Evolutionary conservation across 2,888 invertebrate species (phyloP).

Genomic region (Scotopteryx bipunctaria): DNA sequence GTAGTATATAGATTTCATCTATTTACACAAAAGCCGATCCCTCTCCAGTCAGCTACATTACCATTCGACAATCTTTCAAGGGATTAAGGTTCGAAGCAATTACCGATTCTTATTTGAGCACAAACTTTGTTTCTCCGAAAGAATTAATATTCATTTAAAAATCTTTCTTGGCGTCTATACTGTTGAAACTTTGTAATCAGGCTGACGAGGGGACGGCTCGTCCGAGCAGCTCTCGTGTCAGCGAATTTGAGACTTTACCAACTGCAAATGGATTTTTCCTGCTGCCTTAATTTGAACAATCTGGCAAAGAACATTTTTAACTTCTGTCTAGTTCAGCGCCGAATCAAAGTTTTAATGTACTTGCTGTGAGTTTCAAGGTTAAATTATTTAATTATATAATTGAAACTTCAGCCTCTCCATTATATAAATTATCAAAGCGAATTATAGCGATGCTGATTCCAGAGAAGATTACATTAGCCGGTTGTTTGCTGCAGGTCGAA

Average conservation of each 20-base stretch:
- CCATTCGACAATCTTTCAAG: constrained; percentile 54
- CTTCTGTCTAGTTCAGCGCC: constrained; percentile 44
- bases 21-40: constrained; percentile 38
- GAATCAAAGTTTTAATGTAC: constrained; percentile 41
- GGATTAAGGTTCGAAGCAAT: constrained; percentile 71
- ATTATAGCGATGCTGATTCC: neutral
- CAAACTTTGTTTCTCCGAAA: constrained; percentile 77
- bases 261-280: constrained; percentile 69
- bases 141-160: constrained; percentile 83
- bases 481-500: no score
- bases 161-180: constrained; percentile 74
- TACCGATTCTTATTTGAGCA: constrained; percentile 69
- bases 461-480: neutral
- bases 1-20: constrained; percentile 43
- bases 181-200: constrained; percentile 79
- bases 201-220: constrained; percentile 50
- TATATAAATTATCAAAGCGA: constrained; percentile 2
- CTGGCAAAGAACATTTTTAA: constrained; percentile 45
- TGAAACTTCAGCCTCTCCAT: neutral
- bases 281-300: constrained; percentile 60
- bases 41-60: constrained; percentile 41
- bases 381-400: constrained; percentile 24
- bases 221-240: constrained; percentile 53
- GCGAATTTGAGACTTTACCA: constrained; percentile 68
- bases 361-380: constrained; percentile 7